A percentile compares a stretch with the other conserved stretches of the same genome.
phyloP scores from a whole-genome alignment of 2,797 vertebrate species.

The Molossus alvarezi region DNA sequence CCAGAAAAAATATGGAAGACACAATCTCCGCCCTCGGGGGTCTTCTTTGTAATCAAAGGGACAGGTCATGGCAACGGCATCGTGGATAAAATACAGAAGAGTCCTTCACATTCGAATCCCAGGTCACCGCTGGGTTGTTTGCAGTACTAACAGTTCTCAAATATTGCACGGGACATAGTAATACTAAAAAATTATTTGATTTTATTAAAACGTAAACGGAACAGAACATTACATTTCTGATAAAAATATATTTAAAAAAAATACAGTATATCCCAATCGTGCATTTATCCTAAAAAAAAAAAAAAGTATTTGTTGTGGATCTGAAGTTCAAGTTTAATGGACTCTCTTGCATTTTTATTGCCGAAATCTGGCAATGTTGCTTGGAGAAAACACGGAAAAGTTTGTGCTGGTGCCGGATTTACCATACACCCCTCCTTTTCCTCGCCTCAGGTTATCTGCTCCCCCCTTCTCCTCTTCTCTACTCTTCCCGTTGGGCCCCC shows the following conservation, averaged over 20 bases:
- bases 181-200: neutral
- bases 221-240: neutral
- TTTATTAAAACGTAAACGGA: slow-evolving; percentile 27
- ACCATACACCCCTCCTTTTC: accelerated
- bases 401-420: accelerated
- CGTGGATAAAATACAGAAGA: neutral
- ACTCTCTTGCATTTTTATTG: neutral
- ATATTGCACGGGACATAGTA: neutral
- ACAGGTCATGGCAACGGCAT: too few relatives aligned
- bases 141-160: neutral
- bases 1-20: neutral
- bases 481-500: accelerated
- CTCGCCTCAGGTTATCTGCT: accelerated
- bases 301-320: neutral
- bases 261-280: neutral
- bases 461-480: neutral
- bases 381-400: neutral
- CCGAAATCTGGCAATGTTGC: neutral
- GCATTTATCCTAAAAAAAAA: neutral
- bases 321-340: neutral
- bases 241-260: neutral
- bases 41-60: neutral
- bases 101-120: neutral
- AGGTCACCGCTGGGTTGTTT: neutral
- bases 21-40: neutral